These are phyloP conservation scores for Sesamia nonagrioides DNA, from an alignment of 1,140 invertebrate genomes.

Conservation along the genomic window DNA sequence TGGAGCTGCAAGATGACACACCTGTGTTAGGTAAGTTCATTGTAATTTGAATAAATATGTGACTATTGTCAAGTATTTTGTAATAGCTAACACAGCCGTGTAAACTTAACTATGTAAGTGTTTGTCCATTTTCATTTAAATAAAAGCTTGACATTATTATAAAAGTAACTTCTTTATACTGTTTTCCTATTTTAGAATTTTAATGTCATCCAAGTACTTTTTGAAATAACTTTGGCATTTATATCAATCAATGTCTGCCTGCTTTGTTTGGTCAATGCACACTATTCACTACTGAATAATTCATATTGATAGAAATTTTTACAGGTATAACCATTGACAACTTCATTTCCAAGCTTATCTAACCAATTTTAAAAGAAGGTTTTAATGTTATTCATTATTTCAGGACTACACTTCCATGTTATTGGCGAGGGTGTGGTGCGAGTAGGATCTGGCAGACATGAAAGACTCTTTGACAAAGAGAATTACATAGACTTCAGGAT, in stretches of 20 bases:
- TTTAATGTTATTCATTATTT: constrained; percentile 39
- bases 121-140: no score
- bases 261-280: no score
- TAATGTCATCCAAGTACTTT: no score
- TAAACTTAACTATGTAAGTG: background rate
- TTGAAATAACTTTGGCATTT: no score
- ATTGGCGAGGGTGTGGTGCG: constrained; percentile 97
- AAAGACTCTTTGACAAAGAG: constrained; percentile 95
- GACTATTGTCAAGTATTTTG: background rate
- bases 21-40: constrained; percentile 91
- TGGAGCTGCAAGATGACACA: constrained; percentile 97
- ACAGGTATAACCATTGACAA: background rate
- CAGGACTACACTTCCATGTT: constrained; percentile 97
- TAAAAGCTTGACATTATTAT: no score
- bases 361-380: background rate
- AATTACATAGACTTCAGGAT: constrained; percentile 98
- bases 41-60: background rate
- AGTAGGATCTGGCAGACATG: constrained; percentile 92
- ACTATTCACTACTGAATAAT: no score
- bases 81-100: background rate
- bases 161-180: no score
- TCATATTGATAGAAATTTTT: background rate
- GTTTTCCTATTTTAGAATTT: no score
- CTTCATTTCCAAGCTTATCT: background rate
- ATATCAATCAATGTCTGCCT: no score